These are phyloP conservation scores for Bergia sp. DNA, from an alignment of 92 coral and sea anemone species.

Conservation along the genomic window DNA sequence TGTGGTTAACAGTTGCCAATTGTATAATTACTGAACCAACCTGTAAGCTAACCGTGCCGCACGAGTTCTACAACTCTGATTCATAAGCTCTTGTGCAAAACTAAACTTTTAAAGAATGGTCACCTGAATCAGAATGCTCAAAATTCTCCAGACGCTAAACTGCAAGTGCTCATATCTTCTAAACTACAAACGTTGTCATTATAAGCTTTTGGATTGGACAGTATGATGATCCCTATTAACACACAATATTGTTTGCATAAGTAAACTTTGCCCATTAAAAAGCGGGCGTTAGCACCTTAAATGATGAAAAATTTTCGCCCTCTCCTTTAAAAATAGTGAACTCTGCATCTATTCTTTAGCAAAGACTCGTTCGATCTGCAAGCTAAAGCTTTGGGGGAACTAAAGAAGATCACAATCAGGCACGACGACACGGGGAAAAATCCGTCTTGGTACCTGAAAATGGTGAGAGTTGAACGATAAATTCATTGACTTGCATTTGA, in stretches of 20 bases:
- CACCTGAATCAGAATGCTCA: too few species aligned
- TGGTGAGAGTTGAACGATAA: constrained; percentile 21
- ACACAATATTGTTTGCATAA: too few species aligned
- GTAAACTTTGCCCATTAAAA: not conserved
- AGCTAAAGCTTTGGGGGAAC: constrained; percentile 17
- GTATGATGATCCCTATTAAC: not conserved
- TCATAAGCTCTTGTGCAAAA: too few species aligned
- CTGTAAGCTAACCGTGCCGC: too few species aligned
- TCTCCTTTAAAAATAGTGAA: too few species aligned
- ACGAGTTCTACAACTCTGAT: too few species aligned
- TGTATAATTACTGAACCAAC: too few species aligned
- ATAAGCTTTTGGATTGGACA: not conserved
- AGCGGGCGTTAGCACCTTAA: not conserved
- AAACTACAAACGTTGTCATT: not conserved
- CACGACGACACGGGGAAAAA: not conserved
- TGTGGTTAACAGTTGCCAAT: too few species aligned
- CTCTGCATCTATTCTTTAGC: not conserved
- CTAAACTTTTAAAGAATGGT: too few species aligned
- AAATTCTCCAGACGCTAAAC: too few species aligned
- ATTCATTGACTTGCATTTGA: not conserved
- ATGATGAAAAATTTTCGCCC: not conserved
- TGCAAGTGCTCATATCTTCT: not conserved
- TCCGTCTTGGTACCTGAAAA: constrained; percentile 33
- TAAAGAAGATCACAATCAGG: constrained; percentile 28
- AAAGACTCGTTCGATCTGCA: not conserved